Evolutionary conservation across 2,797 vertebrate genomes (phyloP), one percentile per base, ranked within the genome.

Genomic region (Sparus aurata): DNA sequence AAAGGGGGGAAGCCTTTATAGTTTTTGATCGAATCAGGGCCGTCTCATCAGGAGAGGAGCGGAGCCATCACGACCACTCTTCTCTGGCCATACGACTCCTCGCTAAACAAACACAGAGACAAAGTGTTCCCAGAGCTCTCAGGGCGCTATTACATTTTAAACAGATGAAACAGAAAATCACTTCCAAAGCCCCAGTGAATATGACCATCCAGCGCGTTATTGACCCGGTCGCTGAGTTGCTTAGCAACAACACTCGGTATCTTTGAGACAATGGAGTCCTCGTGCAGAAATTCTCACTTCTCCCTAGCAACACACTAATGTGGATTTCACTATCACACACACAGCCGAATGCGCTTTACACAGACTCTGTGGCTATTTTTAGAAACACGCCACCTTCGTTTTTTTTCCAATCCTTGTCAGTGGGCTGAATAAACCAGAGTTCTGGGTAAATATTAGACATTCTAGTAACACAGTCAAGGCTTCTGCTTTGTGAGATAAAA

Each of bases 181-280:
- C 83, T 91, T 68, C 63, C 79, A 85, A 84, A 90, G 77, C 86
- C 71, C 77, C 41, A 57, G 80, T 50, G 75, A 83, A 87, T 61
- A 75, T 58, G 4, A 61, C 47, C 78, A 81, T 80, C 78, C 82
- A 83, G 88, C 77, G 75, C 93, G 72, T 87, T 93, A 94, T 91
- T 94, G 94, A 96, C 93, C 92, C 22, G 85, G 75, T 83, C 41
- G 43, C 54, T 2, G 63, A 58, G 95, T 95, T 95, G 94, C 95
- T 78, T 94, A 90, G 95, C 95, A 95, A 96, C 95, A 88, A 73
- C 81, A 62, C 70, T 80, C 23, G 41, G 65, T 88, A 85, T 92
- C 85, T 87, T 76, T 53, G 84, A 93, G 88, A 93, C 85, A 90
- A 87, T 85, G 71, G 70, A 73, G 80, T 79, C 58, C 81, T 84